A percentile compares a stretch with the other conserved stretches of the same genome.
Conservation (phyloP, 1,140 invertebrate species). For the Conus ventricosus region DNA sequence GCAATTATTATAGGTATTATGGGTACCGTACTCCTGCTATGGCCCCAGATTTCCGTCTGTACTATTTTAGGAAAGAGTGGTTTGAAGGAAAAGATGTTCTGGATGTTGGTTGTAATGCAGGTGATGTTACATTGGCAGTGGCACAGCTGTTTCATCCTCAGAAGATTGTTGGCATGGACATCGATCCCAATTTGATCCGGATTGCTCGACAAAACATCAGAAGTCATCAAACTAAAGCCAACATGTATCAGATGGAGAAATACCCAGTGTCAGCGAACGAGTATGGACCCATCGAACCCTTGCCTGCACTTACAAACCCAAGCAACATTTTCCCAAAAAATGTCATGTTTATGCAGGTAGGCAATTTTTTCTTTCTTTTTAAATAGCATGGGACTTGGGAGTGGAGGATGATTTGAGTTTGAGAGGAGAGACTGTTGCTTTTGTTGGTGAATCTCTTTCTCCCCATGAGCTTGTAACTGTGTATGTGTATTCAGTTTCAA, state of each 20-base stretch:
- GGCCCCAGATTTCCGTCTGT: conserved; percentile 87
- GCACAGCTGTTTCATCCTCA: conserved; percentile 89
- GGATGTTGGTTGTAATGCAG: conserved; percentile 98
- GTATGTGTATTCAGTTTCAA: no score
- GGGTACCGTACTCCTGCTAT: conserved; percentile 91
- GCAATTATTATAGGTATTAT: conserved; percentile 98
- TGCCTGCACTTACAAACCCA: conserved; percentile 74
- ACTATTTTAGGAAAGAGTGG: conserved; percentile 87
- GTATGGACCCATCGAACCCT: conserved; percentile 85
- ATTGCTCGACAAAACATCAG: conserved; percentile 88
- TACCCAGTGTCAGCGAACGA: conserved; percentile 82
- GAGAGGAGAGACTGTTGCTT: no score
- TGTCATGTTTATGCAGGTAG: conserved; percentile 90
- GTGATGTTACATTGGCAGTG: conserved; percentile 89
- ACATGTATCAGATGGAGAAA: conserved; percentile 64
- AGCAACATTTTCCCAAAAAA: conserved; percentile 86
- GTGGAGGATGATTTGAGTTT: no score
- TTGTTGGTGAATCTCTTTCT: no score
- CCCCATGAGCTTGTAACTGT: no score
- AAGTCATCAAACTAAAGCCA: conserved; percentile 15
- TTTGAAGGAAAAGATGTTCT: conserved; percentile 94
- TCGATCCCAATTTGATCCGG: conserved; percentile 91
- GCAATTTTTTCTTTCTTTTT: conserved; percentile 31
- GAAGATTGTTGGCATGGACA: conserved; percentile 94
- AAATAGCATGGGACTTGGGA: no score